Conservation (phyloP, 1,140 invertebrate genomes). For the Rhyzopertha dominica region DNA sequence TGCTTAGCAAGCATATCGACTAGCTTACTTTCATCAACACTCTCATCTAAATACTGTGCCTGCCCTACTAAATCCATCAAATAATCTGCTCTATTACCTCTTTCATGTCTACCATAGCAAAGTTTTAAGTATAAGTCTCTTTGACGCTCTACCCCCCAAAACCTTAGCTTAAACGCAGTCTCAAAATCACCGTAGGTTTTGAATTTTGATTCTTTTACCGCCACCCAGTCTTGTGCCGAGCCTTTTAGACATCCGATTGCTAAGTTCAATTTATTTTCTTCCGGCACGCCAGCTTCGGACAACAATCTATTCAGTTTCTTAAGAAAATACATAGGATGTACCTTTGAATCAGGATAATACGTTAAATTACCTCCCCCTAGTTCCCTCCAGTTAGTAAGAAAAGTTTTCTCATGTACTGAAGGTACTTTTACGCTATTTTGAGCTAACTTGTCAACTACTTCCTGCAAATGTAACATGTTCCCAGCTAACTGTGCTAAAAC, state of each 20-base stretch:
- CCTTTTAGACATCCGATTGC: conserved; percentile 4
- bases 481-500: too few relatives aligned
- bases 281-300: conserved; percentile 7
- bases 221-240: conserved; percentile 4
- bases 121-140: conserved; percentile 7
- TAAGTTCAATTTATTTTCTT: conserved; percentile 8
- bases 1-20: conserved; percentile 8
- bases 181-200: conserved; percentile 1
- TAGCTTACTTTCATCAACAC: not conserved
- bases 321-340: conserved; percentile 7
- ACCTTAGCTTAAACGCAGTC: conserved; percentile 3
- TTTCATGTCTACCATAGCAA: conserved; percentile 1
- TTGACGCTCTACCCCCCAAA: conserved; percentile 2
- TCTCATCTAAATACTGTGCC: conserved; percentile 5
- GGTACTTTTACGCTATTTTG: too few relatives aligned
- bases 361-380: conserved; percentile 5
- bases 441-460: too few relatives aligned
- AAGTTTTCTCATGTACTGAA: too few relatives aligned
- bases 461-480: too few relatives aligned
- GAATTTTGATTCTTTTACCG: conserved; percentile 3
- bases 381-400: conserved; percentile 10
- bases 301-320: conserved; percentile 8
- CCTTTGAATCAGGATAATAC: conserved; percentile 2
- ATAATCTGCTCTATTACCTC: conserved; percentile 6
- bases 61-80: conserved; percentile 2